A percentile compares a stretch with the other conserved stretches of the same genome.
Conservation (phyloP, 2,888 invertebrate genomes). For the Hyles lineata region DNA sequence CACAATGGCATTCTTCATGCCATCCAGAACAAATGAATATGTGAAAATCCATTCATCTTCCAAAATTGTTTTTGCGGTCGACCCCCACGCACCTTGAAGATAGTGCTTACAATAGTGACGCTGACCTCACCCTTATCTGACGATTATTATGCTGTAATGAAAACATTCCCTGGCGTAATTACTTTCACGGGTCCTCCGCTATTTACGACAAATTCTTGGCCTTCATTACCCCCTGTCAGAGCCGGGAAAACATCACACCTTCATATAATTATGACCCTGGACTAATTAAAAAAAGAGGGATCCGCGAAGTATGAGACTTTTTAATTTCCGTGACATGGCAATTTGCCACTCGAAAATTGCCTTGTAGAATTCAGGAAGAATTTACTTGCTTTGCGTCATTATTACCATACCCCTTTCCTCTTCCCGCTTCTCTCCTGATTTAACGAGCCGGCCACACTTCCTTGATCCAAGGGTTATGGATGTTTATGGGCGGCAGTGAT, state of each 20-base stretch:
- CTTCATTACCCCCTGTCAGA: conserved; percentile 27
- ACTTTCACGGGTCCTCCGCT: conserved; percentile 36
- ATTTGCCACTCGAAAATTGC: background rate
- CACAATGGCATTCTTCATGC: background rate
- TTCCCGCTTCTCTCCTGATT: no score
- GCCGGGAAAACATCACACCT: background rate
- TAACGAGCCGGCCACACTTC: no score
- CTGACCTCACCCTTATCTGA: conserved; percentile 39
- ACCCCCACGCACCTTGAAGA: conserved; percentile 28
- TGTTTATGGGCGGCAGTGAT: no score
- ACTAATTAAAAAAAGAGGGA: background rate
- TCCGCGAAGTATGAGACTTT: background rate
- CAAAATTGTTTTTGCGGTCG: conserved; percentile 19
- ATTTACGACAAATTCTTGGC: conserved; percentile 36
- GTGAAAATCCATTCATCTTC: conserved; percentile 28
- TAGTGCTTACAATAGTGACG: conserved; percentile 30
- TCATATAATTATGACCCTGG: background rate
- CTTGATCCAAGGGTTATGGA: no score
- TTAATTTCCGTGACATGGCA: no score
- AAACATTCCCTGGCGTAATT: conserved; percentile 44
- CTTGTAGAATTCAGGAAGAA: no score
- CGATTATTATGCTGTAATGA: conserved; percentile 41
- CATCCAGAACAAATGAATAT: conserved; percentile 19
- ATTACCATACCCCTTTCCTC: no score
- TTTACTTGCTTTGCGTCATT: no score